Conservation (phyloP, 2,797 vertebrate genomes). For the Iguana delicatissima region DNA sequence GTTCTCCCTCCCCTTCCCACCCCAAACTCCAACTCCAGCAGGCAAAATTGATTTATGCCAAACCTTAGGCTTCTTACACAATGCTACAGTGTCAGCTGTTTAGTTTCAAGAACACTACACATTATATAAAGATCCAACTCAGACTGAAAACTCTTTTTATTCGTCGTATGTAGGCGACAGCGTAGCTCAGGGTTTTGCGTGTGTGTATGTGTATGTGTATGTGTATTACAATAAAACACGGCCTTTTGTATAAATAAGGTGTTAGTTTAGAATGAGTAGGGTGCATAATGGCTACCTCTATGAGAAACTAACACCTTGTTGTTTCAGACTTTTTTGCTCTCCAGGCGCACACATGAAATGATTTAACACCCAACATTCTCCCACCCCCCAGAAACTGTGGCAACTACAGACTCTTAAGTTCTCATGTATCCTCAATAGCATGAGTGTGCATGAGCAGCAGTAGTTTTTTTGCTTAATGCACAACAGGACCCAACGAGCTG, state of each 20-base stretch:
- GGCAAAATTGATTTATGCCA: constrained; percentile 58
- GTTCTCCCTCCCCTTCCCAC: too few species aligned
- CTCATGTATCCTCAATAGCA: background rate
- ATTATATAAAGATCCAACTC: constrained; percentile 14
- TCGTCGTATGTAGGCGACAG: background rate
- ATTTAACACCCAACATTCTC: constrained; percentile 27
- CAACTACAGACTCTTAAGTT: constrained; percentile 35
- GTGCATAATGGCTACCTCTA: background rate
- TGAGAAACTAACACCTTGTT: background rate
- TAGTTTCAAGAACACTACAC: constrained; percentile 51
- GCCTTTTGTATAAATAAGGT: constrained; percentile 4
- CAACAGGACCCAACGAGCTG: background rate
- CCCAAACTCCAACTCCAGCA: constrained; percentile 22
- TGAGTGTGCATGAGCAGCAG: constrained; percentile 3
- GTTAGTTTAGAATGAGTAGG: constrained; percentile 25
- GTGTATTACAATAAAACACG: constrained; percentile 19
- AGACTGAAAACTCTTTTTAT: constrained; percentile 25
- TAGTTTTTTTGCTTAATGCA: background rate
- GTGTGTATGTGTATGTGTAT: too few species aligned
- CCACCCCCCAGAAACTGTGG: constrained; percentile 14
- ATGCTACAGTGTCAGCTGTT: constrained; percentile 46
- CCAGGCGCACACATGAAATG: background rate
- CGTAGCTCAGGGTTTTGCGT: background rate
- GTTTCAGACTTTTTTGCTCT: background rate
- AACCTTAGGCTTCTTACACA: constrained; percentile 43